Conservation (phyloP, 2,113 vertebrate species). For the Sceloporus undulatus region DNA sequence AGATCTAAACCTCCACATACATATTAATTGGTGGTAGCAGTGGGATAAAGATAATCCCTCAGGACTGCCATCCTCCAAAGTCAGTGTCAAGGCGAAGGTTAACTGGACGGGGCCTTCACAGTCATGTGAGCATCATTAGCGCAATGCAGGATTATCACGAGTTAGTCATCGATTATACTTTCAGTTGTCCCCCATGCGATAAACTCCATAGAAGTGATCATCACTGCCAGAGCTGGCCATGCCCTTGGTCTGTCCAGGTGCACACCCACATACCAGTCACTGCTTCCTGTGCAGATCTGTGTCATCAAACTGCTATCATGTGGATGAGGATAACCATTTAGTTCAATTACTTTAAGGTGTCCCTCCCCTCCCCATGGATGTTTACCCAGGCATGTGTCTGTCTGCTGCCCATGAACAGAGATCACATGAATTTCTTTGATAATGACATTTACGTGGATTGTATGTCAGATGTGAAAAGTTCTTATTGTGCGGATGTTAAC, state of each 20-base stretch:
- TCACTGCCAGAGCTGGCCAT: neutral
- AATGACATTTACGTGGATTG: neutral
- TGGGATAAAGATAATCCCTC: no score
- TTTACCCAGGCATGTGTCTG: neutral
- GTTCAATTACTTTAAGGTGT: neutral
- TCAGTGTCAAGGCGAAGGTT: no score
- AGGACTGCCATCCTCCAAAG: no score
- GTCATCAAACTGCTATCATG: neutral
- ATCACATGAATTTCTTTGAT: constrained; percentile 16
- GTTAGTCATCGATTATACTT: no score
- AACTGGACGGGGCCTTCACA: no score
- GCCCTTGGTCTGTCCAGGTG: neutral
- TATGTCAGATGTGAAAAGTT: constrained; percentile 5
- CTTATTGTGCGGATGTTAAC: constrained; percentile 31
- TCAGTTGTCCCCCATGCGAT: no score
- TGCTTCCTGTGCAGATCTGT: neutral
- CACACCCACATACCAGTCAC: no score
- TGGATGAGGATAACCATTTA: neutral
- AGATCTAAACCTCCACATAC: no score
- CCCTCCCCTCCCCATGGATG: neutral
- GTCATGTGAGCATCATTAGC: no score
- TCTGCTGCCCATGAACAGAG: neutral
- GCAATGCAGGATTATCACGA: no score
- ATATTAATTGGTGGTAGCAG: no score
- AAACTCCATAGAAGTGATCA: neutral